Evolutionary conservation across 2,797 vertebrate species (phyloP).

Genomic region (Adelosebastes latens): DNA sequence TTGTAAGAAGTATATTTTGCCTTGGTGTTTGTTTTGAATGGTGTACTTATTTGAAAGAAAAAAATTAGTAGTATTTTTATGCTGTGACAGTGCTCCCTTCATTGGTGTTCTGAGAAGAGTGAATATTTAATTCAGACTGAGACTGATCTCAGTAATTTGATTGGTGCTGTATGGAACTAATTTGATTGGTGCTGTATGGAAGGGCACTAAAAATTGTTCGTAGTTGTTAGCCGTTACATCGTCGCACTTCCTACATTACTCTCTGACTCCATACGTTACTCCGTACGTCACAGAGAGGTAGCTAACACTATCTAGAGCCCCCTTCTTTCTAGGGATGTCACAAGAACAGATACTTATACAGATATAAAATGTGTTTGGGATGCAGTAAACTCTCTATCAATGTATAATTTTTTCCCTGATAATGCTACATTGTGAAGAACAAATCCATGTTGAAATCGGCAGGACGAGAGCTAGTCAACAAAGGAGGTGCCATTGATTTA

Average conservation of each 20-base stretch:
- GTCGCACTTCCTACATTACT: background rate
- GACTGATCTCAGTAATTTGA: background rate
- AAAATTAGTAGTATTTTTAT: background rate
- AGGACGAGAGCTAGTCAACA: too few relatives aligned
- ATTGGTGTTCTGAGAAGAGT: background rate
- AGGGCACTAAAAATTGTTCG: background rate
- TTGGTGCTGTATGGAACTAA: background rate
- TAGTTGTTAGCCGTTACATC: background rate
- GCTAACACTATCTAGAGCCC: background rate
- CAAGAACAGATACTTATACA: too few relatives aligned
- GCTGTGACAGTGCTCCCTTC: background rate
- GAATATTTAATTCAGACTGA: background rate
- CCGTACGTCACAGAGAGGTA: background rate
- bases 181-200: background rate
- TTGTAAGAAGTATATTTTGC: background rate
- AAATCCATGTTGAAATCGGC: too few relatives aligned
- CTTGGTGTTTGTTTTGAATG: background rate
- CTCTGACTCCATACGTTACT: background rate
- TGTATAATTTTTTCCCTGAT: too few relatives aligned
- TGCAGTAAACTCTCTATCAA: too few relatives aligned
- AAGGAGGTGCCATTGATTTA: too few relatives aligned
- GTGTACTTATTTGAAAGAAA: background rate
- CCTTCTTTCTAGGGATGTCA: too few relatives aligned
- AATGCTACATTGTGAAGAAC: too few relatives aligned
- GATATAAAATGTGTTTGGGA: too few relatives aligned